Conservation (phyloP, 2,888 invertebrate genomes). For the Amaurobius ferox region DNA sequence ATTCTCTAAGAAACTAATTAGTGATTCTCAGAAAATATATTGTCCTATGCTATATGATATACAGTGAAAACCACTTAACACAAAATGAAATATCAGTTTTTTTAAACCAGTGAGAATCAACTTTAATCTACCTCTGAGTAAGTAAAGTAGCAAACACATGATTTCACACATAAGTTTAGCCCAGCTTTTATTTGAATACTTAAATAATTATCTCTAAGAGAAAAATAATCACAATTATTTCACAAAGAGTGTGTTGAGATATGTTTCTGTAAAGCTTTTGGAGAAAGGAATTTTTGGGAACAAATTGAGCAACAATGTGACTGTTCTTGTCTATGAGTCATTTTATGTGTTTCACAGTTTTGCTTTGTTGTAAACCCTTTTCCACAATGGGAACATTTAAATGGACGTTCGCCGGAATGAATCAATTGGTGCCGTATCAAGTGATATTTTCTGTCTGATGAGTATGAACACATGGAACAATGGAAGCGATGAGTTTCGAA, state of each 20-base stretch:
- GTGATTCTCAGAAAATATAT: no score
- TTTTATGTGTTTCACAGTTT: slow-evolving; percentile 60
- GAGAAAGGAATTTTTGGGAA: slow-evolving; percentile 29
- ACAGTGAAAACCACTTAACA: no score
- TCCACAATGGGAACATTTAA: slow-evolving; percentile 52
- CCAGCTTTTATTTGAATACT: neutral
- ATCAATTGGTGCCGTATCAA: slow-evolving; percentile 47
- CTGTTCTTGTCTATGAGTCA: slow-evolving; percentile 33
- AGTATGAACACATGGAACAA: slow-evolving; percentile 51
- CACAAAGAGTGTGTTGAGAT: slow-evolving; percentile 28
- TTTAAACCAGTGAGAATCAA: no score
- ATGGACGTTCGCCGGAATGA: slow-evolving; percentile 65
- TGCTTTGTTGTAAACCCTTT: slow-evolving; percentile 66
- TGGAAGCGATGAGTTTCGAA: slow-evolving; percentile 37
- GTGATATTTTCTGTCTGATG: slow-evolving; percentile 55
- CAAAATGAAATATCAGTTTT: no score
- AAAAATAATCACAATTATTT: slow-evolving; percentile 14
- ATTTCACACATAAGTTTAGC: no score
- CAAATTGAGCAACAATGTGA: slow-evolving; percentile 35
- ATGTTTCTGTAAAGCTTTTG: slow-evolving; percentile 44
- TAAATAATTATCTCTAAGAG: neutral
- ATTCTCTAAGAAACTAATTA: no score
- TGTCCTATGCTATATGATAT: no score
- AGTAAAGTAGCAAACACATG: no score
- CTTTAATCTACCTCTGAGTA: no score